phyloP scores from a whole-genome alignment of 2,888 invertebrate genomes.

The Theodoxus fluviatilis region DNA sequence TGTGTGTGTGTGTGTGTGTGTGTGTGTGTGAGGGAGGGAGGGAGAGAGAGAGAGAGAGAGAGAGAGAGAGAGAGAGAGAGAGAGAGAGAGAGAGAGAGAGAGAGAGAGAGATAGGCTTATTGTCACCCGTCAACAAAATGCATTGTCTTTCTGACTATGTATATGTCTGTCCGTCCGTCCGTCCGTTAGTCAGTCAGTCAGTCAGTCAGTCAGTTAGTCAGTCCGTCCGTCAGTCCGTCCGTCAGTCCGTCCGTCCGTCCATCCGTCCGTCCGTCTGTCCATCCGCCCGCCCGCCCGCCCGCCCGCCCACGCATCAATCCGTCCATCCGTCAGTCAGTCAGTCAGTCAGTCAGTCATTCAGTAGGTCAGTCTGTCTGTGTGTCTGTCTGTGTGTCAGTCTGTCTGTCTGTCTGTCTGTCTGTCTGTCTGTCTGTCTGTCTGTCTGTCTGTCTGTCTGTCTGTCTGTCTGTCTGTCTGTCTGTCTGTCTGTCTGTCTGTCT shows the following conservation, averaged over 20 bases:
- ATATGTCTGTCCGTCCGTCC: no score
- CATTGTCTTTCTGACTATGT: no score
- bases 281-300: no score
- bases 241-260: no score
- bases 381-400: background rate
- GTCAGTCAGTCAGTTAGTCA: no score
- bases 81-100: slow-evolving; percentile 16
- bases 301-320: no score
- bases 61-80: background rate
- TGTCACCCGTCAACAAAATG: no score
- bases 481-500: background rate
- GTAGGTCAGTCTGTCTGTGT: background rate
- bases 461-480: background rate
- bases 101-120: slow-evolving; percentile 17
- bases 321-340: no score
- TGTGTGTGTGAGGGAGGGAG: background rate
- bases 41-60: background rate
- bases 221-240: no score
- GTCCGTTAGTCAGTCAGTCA: no score
- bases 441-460: background rate
- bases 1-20: background rate
- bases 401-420: slow-evolving; percentile 9
- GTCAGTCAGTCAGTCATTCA: background rate
- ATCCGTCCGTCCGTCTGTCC: no score
- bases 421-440: slow-evolving; percentile 2